Conservation (phyloP, 1,140 invertebrate species). For the Drosophila orena region DNA sequence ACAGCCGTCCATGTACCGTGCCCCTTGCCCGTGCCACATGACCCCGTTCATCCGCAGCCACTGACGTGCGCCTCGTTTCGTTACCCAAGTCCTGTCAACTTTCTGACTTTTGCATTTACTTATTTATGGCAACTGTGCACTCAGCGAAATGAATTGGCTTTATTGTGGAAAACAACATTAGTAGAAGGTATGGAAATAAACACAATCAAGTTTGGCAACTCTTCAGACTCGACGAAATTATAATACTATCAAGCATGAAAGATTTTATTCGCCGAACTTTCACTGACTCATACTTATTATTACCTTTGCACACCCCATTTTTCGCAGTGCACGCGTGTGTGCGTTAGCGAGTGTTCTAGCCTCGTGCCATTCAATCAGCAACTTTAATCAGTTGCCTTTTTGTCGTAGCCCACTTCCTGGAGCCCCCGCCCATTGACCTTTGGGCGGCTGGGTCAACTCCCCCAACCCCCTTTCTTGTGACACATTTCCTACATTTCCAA, state of each 20-base stretch:
- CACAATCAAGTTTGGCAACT: too few species aligned
- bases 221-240: too few species aligned
- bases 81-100: slow-evolving; percentile 46
- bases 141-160: not conserved
- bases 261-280: too few species aligned
- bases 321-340: slow-evolving; percentile 27
- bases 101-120: slow-evolving; percentile 78
- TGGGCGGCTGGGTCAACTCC: not conserved
- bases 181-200: too few species aligned
- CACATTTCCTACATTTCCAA: slow-evolving; percentile 62
- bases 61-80: slow-evolving; percentile 36
- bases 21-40: too few species aligned
- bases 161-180: not conserved
- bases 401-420: slow-evolving; percentile 35
- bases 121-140: slow-evolving; percentile 62
- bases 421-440: slow-evolving; percentile 20
- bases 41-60: slow-evolving; percentile 26
- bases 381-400: slow-evolving; percentile 59
- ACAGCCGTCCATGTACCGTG: not conserved
- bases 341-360: slow-evolving; percentile 27
- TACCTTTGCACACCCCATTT: not conserved
- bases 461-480: slow-evolving; percentile 26
- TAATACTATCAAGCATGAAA: too few species aligned
- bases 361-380: slow-evolving; percentile 59
- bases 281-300: too few species aligned